Conservation (phyloP, 2,113 vertebrate species). For the Orientallactaga bullata region DNA sequence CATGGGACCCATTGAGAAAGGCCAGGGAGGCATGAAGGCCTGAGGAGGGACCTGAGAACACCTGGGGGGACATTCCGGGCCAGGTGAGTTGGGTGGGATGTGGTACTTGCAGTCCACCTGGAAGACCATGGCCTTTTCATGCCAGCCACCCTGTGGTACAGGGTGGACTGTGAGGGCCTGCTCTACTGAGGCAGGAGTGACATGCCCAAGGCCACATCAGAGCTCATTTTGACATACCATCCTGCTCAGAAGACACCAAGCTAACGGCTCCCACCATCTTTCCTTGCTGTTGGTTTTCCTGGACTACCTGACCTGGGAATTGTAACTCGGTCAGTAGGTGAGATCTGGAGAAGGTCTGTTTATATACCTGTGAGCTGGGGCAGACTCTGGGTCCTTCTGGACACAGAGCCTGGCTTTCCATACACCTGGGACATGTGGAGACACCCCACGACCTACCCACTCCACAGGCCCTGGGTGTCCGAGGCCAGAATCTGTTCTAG, state of each 20-base stretch:
- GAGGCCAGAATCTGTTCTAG: not conserved
- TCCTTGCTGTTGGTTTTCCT: not conserved
- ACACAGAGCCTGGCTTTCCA: not conserved
- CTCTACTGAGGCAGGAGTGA: not conserved
- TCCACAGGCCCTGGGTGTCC: not conserved
- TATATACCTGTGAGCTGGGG: not conserved
- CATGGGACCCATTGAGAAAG: not conserved
- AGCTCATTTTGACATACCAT: not conserved
- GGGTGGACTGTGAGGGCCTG: rapidly evolving
- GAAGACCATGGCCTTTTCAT: not conserved
- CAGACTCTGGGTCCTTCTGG: not conserved
- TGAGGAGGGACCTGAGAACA: not conserved
- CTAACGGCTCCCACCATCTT: rapidly evolving
- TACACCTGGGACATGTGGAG: not conserved
- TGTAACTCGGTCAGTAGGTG: not conserved
- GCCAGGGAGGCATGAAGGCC: not conserved
- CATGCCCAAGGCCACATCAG: not conserved
- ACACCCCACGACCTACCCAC: rapidly evolving
- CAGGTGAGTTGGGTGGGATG: not conserved
- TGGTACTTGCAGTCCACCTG: not conserved
- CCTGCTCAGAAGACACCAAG: not conserved
- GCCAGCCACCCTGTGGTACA: not conserved
- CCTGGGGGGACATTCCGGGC: not conserved
- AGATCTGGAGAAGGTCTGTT: not conserved
- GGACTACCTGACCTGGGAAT: not conserved